Base-by-base conservation (phyloP, 2,113 vertebrate genomes). In the Lipophrys pholis region DNA sequence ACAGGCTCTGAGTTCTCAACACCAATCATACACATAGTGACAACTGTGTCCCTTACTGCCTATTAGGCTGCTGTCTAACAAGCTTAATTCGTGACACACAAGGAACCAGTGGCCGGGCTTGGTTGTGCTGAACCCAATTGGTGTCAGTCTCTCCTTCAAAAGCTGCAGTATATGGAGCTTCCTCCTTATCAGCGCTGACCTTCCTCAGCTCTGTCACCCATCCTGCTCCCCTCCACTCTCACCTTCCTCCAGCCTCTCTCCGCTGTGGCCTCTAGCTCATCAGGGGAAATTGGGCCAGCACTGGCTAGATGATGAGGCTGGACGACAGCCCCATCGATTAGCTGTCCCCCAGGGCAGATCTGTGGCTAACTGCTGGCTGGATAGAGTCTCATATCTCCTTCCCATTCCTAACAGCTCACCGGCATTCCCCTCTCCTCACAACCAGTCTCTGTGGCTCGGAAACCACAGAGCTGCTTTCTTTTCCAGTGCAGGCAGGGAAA, bases 311-410 rank as follows among this genome's bases (percentile, higher is more conserved):
- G 93, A 93, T 92, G 90, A 92, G 91, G 84, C 89, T 82, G 89
- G 92, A 92, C 82, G 87, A 93, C 92, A 91, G 88, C 84, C 58
- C 74, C 83, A 94, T 94, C 87, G 93, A 94, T 94, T 93, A 92
- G 81, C 90, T 94, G 93, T 93, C 91, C 92, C 91, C 80, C 70
- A 84, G 90, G 87, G 86, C 90, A 92, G 91, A 93, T 91, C 87
- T 93, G 92, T 92, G 91, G 87, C 84, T 93, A 92, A 92, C 85
- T 78, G 88, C 83, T 80, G 66, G 80, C 73, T 78, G 80, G 79
- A 87, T 85, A 65, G 54, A 87, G 81, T 80, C 90, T 91, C 82
- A 87, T 86, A 84, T 86, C 84, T 78, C 71, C 72, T 59, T 84
- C 61, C 71, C 76, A 72, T 73, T 73, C 74, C 60, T 75, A 43